These are phyloP conservation scores for Lacerta bilineata DNA, from an alignment of 2,797 vertebrate species.

Conservation along the genomic window DNA sequence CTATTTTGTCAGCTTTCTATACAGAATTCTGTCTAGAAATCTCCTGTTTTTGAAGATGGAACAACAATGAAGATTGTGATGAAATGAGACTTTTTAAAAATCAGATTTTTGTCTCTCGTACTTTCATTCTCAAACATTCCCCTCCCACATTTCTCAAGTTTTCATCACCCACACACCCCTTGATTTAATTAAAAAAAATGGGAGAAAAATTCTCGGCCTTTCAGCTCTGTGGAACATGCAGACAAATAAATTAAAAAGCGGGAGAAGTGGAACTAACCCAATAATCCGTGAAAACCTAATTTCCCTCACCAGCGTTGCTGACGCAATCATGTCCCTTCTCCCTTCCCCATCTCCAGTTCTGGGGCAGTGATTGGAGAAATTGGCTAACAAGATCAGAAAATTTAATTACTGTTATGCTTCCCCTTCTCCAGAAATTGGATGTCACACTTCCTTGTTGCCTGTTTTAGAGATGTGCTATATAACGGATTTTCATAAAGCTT, in stretches of 20 bases:
- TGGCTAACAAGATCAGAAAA: constrained; percentile 89
- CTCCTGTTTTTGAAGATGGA: constrained; percentile 56
- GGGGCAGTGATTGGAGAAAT: constrained; percentile 87
- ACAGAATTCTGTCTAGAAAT: constrained; percentile 41
- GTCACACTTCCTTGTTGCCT: constrained; percentile 80
- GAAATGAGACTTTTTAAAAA: constrained; percentile 24
- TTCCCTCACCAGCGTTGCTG: constrained; percentile 80
- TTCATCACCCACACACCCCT: constrained; percentile 75
- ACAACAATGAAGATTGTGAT: constrained; percentile 55
- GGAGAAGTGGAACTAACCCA: constrained; percentile 88
- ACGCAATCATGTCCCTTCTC: constrained; percentile 79
- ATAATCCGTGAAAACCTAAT: constrained; percentile 89
- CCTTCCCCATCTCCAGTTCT: constrained; percentile 79
- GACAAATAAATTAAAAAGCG: constrained; percentile 88
- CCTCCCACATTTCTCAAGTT: constrained; percentile 60
- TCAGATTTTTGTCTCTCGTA: constrained; percentile 63
- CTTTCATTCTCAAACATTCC: constrained; percentile 45
- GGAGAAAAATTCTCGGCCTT: constrained; percentile 75
- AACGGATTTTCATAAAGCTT: constrained; percentile 64
- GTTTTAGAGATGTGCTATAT: constrained; percentile 64
- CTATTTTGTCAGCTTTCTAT: constrained; percentile 42
- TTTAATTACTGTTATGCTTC: constrained; percentile 85
- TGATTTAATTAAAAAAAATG: constrained; percentile 83
- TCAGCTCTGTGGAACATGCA: constrained; percentile 83
- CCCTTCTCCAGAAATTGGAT: constrained; percentile 85